Percentiles rank a stretch among this genome's conserved stretches.
These are phyloP conservation scores for Hyphantria cunea DNA, from an alignment of 1,140 invertebrate species.

Conservation along the genomic window DNA sequence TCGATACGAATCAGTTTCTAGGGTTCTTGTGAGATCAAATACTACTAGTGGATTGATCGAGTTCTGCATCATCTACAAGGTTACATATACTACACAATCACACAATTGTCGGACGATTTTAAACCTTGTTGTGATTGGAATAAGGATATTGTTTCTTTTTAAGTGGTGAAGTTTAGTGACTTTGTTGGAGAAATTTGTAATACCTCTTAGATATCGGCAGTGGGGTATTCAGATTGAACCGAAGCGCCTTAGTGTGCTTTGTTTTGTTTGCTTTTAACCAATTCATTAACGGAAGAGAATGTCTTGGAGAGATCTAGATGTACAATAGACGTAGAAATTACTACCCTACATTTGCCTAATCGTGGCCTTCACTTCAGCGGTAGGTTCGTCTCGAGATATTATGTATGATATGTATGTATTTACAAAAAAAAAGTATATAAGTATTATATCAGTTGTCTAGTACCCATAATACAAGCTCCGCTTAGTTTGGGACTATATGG, in stretches of 20 bases:
- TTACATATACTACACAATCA: neutral
- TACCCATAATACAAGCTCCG: too few relatives aligned
- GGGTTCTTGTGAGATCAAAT: constrained; percentile 65
- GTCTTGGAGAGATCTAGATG: too few relatives aligned
- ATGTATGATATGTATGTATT: too few relatives aligned
- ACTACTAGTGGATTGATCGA: constrained; percentile 73
- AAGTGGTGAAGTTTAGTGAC: neutral
- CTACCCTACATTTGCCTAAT: too few relatives aligned
- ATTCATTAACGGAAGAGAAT: neutral
- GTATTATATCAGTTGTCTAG: too few relatives aligned
- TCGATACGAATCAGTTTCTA: constrained; percentile 5
- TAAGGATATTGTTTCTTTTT: constrained; percentile 27
- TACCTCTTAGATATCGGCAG: constrained; percentile 54
- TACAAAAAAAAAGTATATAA: too few relatives aligned
- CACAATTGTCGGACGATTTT: constrained; percentile 28
- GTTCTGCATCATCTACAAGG: constrained; percentile 43
- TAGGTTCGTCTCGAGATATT: too few relatives aligned
- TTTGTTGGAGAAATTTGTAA: constrained; percentile 46
- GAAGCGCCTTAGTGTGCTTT: constrained; percentile 53
- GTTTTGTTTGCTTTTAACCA: constrained; percentile 37
- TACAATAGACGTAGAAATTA: too few relatives aligned
- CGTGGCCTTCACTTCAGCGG: too few relatives aligned
- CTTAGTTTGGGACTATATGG: too few relatives aligned
- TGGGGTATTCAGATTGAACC: constrained; percentile 61
- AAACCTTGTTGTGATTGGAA: constrained; percentile 19